These are phyloP conservation scores for Amphimallon solstitiale DNA, from an alignment of 2,888 invertebrate species.

Conservation along the genomic window DNA sequence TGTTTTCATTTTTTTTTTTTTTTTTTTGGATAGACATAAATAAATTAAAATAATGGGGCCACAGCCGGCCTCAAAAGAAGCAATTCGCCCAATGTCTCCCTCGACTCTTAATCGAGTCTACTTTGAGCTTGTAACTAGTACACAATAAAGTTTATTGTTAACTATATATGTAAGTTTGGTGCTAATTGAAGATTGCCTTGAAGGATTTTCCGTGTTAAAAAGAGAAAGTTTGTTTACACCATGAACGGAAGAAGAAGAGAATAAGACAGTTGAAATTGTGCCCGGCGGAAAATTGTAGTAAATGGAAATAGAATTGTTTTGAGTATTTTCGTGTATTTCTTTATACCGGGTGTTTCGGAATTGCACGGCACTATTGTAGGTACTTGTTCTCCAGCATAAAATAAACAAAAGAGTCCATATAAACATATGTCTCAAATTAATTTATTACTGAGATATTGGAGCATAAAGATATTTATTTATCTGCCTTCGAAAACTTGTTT, in stretches of 20 bases:
- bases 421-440: too few relatives aligned
- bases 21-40: not conserved
- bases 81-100: not conserved
- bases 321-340: not conserved
- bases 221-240: constrained; percentile 45
- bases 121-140: constrained; percentile 57
- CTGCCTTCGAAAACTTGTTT: not conserved
- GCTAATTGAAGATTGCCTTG: constrained; percentile 63
- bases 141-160: constrained; percentile 59
- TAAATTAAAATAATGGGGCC: constrained; percentile 13
- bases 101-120: constrained; percentile 18
- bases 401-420: too few relatives aligned
- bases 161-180: constrained; percentile 63
- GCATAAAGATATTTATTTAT: too few relatives aligned
- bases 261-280: constrained; percentile 13
- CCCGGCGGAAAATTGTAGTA: constrained; percentile 11
- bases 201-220: constrained; percentile 48
- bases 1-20: not conserved
- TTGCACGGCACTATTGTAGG: too few relatives aligned
- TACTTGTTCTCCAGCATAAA: too few relatives aligned
- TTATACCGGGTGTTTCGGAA: too few relatives aligned
- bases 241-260: constrained; percentile 35
- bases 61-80: constrained; percentile 10
- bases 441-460: too few relatives aligned
- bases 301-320: constrained; percentile 5